Evolutionary conservation across 2,797 vertebrate species (phyloP), one percentile per base, ranked within the genome.

Genomic region (Delichon dasypus): DNA sequence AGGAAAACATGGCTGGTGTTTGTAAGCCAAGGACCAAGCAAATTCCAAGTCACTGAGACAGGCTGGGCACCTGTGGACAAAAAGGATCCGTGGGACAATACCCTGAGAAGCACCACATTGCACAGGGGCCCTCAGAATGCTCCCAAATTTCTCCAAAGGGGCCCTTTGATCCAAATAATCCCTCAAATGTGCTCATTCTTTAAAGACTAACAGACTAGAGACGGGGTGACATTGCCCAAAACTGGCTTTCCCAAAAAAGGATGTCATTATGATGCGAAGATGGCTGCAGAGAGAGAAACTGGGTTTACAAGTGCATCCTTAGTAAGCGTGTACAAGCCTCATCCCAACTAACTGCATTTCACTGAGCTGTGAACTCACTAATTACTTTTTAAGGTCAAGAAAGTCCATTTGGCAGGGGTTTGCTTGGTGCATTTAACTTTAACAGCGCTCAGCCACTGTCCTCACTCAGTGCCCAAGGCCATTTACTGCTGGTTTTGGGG

Each of bases 351-450:
- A 94, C 64, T 80, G 94, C 45, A 13, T 89, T 94, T 91, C 70
- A 89, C 74, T 36, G 62, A 94, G 90, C 82, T 82, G 48, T 15
- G 70, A 89, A 85, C 54, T 89, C 58, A 36, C 45, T 67, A 62
- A 47, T 74, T 79, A n/a, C 42, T 81, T 97, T 94, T 82, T 83
- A 94, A 96, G 92, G 93, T 94, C 74, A 96, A 88, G 71, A 89
- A 96, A 96, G 79, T 88, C 75, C 71, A 48, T 93, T 97, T 96
- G 92, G 93, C 58, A 88, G 84, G 67, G 51, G 48, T 78, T 91
- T 90, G 89, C 85, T 90, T 38, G 53, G 76, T 51, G 65, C 42
- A 54, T 30, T 93, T 84, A 48, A 83, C 45, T 83, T 64, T 38
- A 38, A 38, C 74, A 76, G 86, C 40, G 80, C 64, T 94, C 36